These are phyloP conservation scores for Tetrax tetrax DNA, from an alignment of 2,113 vertebrate genomes.

Conservation along the genomic window DNA sequence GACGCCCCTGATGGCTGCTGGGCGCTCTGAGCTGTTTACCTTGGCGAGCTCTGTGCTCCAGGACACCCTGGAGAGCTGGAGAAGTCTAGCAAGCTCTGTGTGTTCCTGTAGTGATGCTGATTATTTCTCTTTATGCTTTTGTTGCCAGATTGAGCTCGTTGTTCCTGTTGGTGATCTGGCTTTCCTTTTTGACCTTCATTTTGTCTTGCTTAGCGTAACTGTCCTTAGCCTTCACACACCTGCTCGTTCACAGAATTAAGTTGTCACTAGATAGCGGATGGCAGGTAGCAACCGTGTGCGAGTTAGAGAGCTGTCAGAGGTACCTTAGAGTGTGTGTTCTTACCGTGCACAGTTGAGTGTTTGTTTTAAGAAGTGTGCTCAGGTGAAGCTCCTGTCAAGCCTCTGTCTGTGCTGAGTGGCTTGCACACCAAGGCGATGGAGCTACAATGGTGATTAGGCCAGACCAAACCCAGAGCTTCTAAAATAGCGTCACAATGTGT, in stretches of 20 bases:
- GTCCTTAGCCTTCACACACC: background rate
- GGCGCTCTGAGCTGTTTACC: background rate
- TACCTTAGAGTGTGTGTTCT: background rate
- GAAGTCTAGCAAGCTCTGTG: background rate
- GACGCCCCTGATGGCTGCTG: accelerated
- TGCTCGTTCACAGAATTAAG: background rate
- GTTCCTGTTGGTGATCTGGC: background rate
- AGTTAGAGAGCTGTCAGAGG: background rate
- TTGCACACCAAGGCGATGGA: background rate
- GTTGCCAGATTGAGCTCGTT: background rate
- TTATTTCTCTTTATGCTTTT: background rate
- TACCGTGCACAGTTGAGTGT: too few species aligned
- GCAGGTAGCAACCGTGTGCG: background rate
- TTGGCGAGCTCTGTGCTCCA: background rate
- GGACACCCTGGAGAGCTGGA: background rate
- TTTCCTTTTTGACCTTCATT: background rate
- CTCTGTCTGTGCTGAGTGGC: background rate
- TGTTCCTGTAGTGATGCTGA: background rate
- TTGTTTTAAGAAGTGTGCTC: background rate
- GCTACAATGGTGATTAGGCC: background rate
- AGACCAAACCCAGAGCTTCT: background rate
- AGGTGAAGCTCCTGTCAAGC: background rate
- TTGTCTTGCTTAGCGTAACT: background rate
- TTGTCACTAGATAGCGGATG: background rate
- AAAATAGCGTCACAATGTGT: background rate